A percentile compares a stretch with the other conserved stretches of the same genome.
phyloP scores from a whole-genome alignment of 2,113 vertebrate species.

The Paracanthobrama guichenoti region DNA sequence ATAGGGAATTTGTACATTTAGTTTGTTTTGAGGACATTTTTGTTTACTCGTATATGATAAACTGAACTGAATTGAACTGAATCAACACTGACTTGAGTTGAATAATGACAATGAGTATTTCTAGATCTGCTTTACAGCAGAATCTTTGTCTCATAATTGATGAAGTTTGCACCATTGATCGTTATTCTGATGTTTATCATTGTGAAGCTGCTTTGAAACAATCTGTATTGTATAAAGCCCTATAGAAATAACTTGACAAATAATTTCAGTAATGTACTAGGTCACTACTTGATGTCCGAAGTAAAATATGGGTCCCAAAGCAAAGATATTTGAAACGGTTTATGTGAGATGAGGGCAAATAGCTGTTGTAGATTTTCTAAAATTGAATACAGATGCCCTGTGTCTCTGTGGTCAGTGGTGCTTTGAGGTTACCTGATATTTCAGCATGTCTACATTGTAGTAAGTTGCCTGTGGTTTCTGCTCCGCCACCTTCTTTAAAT shows the following conservation, averaged over 20 bases:
- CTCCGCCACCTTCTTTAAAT: conserved; percentile 96
- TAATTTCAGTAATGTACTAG: not conserved
- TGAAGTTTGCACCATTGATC: no score
- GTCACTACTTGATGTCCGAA: no score
- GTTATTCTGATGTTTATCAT: no score
- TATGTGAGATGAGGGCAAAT: not conserved
- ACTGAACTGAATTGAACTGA: no score
- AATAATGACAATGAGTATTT: no score
- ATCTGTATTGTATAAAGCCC: no score
- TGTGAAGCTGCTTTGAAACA: no score
- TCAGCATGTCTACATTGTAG: conserved; percentile 99
- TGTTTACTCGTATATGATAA: not conserved
- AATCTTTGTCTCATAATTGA: no score
- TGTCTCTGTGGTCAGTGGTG: not conserved
- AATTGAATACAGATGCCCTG: not conserved
- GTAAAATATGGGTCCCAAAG: not conserved
- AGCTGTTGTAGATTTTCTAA: not conserved
- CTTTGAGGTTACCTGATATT: conserved; percentile 87
- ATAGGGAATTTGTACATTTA: not conserved
- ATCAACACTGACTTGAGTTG: no score
- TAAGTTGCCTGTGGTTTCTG: conserved; percentile 98
- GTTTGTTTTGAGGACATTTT: not conserved
- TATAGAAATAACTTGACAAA: not conserved
- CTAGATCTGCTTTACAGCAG: no score
- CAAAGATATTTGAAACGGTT: not conserved